These are phyloP conservation scores for Alexandromys fortis DNA, from an alignment of 2,113 vertebrate genomes.

Conservation along the genomic window DNA sequence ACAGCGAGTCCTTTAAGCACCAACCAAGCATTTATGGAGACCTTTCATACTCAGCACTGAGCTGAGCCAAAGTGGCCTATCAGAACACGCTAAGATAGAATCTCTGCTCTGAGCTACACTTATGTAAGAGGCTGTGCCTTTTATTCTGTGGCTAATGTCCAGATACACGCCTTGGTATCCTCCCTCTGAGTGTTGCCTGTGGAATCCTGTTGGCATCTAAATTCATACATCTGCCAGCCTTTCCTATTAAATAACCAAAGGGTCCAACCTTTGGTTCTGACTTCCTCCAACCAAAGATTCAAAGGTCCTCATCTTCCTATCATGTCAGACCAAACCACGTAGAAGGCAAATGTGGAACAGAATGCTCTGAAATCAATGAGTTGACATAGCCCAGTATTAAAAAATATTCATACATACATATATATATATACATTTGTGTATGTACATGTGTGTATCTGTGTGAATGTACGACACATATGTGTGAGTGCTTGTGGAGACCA, in stretches of 20 bases:
- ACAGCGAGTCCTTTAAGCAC: neutral
- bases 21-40: neutral
- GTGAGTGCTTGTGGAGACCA: neutral
- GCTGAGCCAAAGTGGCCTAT: neutral
- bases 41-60: neutral
- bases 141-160: neutral
- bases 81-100: neutral
- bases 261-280: neutral
- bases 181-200: neutral
- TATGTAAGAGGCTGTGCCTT: neutral
- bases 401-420: neutral
- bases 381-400: neutral
- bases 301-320: neutral
- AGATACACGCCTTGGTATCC: neutral
- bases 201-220: neutral
- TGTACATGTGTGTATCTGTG: neutral
- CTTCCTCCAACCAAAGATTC: neutral
- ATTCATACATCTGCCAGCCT: neutral
- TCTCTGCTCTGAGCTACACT: neutral
- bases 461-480: neutral
- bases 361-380: neutral
- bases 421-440: neutral
- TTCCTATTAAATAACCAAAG: neutral
- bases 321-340: neutral
- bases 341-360: neutral